Evolutionary conservation across 1,140 invertebrate genomes (phyloP), one percentile per base, ranked within the genome.

Genomic region (Ephestia elutella): DNA sequence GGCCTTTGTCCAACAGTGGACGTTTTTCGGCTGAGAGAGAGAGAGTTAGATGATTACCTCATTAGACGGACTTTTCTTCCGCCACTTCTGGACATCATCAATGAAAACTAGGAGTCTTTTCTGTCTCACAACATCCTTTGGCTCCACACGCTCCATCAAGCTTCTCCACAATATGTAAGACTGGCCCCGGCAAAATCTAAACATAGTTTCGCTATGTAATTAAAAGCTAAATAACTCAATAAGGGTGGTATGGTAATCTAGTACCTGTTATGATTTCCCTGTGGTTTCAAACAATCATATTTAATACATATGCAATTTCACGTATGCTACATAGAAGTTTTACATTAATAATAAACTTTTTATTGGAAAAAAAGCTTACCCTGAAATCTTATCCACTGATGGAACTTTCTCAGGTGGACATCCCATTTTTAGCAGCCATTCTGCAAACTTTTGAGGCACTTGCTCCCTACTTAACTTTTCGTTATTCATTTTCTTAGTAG

Each of bases 101-200:
- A 56, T 60, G 50, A 86, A 87, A 1, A 87, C 85, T 59, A 80
- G 72, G 2, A 85, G 56, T 50, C 77, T 75, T 60, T 84, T 84
- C 13, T 77, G 62, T 51, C 59, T 65, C 21, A 84, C 76, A 0
- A 51, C 48, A 49, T 81, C 66, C 60, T 79, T 82, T 0, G 80
- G 61, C 8, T 69, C 61, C 7, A 86, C 80, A 67, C 78, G 72
- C 59, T 86, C 83, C 73, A 87, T 87, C 15, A 87, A 49, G 69
- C 77, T 86, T 1, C 81, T 68, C 85, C 85, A 87, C 38, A 82
- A 76, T 71, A 86, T 80, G 49, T 87, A 84, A 53, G 84, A 85
- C 44, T 86, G 80, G 0, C 83, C 82, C 57, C 82, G 66, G 54
- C 85, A 86, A 70, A 80, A 84, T 49, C 85, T 87, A 56, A 17